Conservation (phyloP, 2,797 vertebrate genomes). For the Hemitrygon akajei region DNA sequence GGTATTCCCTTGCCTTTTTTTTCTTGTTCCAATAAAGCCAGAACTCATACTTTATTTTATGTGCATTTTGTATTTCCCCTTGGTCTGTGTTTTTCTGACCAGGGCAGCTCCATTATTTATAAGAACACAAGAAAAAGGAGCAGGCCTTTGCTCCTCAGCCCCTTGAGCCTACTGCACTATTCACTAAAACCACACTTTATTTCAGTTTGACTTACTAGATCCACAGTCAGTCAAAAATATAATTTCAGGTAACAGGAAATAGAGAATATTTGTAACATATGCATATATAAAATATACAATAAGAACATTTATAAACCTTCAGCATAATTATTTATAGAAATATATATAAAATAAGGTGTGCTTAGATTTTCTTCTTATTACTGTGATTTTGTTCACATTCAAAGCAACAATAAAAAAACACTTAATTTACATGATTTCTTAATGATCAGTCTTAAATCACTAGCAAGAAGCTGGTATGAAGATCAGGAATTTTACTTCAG, state of each 20-base stretch:
- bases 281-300: neutral
- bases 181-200: neutral
- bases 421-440: neutral
- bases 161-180: neutral
- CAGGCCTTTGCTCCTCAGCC: too few relatives aligned
- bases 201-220: neutral
- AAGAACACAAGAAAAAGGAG: neutral
- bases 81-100: constrained; percentile 25
- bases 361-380: neutral
- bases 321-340: constrained; percentile 11
- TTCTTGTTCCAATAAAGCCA: neutral
- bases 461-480: neutral
- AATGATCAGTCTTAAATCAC: neutral
- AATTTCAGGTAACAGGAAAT: neutral
- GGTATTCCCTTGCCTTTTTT: constrained; percentile 25
- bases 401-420: neutral
- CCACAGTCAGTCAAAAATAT: constrained; percentile 19
- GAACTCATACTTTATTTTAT: neutral
- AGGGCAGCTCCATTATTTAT: constrained; percentile 12
- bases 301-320: neutral
- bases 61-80: constrained; percentile 20
- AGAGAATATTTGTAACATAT: neutral
- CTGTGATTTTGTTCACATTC: neutral
- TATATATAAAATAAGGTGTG: neutral
- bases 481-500: neutral